Conservation (phyloP, 1,140 invertebrate species). For the Neodiprion lecontei region DNA sequence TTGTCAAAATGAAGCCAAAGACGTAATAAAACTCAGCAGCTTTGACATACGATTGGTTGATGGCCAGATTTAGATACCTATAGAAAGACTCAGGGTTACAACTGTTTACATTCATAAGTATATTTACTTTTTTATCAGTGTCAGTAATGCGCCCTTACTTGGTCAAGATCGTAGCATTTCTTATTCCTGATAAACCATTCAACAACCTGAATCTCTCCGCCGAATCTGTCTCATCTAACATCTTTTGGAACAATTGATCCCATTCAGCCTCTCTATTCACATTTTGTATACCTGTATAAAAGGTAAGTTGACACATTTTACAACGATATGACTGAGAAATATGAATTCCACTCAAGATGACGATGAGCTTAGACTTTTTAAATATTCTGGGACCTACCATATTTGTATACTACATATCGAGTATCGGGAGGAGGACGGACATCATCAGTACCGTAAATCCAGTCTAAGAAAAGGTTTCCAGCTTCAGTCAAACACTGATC, state of each 20-base stretch:
- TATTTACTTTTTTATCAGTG: constrained; percentile 12
- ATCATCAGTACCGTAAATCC: constrained; percentile 61
- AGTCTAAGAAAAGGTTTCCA: constrained; percentile 64
- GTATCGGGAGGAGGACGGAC: constrained; percentile 71
- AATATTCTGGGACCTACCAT: constrained; percentile 62
- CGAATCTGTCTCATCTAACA: constrained; percentile 76
- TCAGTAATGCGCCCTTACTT: constrained; percentile 61
- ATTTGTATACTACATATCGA: constrained; percentile 71
- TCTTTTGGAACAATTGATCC: constrained; percentile 78
- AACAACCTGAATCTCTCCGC: constrained; percentile 79
- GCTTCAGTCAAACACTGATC: constrained; percentile 66
- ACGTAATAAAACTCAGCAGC: constrained; percentile 85
- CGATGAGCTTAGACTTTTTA: no score
- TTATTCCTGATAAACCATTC: constrained; percentile 70
- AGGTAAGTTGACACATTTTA: neutral
- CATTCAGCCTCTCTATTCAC: constrained; percentile 67
- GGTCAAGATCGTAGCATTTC: constrained; percentile 69
- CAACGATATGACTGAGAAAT: constrained; percentile 11
- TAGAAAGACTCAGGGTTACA: constrained; percentile 29
- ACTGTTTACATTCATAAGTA: constrained; percentile 19
- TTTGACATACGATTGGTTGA: constrained; percentile 77
- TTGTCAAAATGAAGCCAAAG: constrained; percentile 71
- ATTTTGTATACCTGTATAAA: constrained; percentile 56
- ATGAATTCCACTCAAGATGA: neutral
- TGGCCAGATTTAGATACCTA: constrained; percentile 74